A percentile compares a stretch with the other conserved stretches of the same genome.
phyloP scores from a whole-genome alignment of 2,888 invertebrate genomes.

The Exocentrus adspersus region DNA sequence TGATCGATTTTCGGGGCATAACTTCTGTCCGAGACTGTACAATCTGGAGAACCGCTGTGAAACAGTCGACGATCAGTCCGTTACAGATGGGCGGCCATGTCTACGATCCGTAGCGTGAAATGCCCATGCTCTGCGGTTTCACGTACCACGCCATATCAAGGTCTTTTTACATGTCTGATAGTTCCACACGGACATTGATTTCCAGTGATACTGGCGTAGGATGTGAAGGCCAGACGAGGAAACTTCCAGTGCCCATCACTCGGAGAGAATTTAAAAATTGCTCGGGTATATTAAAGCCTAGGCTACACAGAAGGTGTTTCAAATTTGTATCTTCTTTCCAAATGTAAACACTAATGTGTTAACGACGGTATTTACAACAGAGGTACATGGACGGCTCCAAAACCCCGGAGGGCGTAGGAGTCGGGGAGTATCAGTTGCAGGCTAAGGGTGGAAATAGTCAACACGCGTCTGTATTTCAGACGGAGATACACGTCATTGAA shows the following conservation, averaged over 20 bases:
- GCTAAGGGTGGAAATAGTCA: no score
- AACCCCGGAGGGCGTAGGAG: no score
- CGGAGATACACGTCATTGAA: no score
- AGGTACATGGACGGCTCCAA: no score
- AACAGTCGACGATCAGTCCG: conserved; percentile 32
- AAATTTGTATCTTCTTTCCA: no score
- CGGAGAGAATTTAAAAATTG: no score
- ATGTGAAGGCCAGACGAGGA: neutral
- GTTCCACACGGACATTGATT: conserved; percentile 20
- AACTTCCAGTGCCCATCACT: neutral
- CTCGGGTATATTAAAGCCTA: no score
- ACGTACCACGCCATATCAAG: conserved; percentile 47
- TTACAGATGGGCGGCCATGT: conserved; percentile 40
- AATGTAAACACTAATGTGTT: no score
- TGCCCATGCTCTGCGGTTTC: conserved; percentile 47
- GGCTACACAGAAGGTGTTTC: no score
- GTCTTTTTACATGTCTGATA: conserved; percentile 40
- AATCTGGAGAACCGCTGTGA: conserved; percentile 22
- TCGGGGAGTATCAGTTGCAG: no score
- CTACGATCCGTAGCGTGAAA: conserved; percentile 44
- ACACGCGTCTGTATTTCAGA: no score
- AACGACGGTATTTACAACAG: no score
- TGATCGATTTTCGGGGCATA: conserved; percentile 12
- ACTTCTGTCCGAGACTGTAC: conserved; percentile 22
- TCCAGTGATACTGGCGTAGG: conserved; percentile 16